Conservation (phyloP, 2,888 invertebrate genomes). For the Agapostemon virescens region DNA sequence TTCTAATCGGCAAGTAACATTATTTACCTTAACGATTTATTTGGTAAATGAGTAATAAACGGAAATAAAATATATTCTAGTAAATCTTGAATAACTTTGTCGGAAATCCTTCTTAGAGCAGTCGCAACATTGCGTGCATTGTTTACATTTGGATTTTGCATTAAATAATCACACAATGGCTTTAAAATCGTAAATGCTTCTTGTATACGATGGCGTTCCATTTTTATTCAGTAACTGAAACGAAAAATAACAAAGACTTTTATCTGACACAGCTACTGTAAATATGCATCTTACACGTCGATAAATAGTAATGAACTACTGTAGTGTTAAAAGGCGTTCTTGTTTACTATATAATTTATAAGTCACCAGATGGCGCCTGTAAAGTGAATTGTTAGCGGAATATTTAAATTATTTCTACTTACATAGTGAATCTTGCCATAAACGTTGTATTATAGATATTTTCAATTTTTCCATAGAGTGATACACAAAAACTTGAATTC, state of each 20-base stretch:
- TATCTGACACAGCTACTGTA: not conserved
- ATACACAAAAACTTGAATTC: too few relatives aligned
- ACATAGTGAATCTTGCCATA: too few relatives aligned
- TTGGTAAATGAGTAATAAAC: slow-evolving; percentile 77
- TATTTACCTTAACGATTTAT: slow-evolving; percentile 51
- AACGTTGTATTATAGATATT: too few relatives aligned
- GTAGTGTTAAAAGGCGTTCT: not conserved
- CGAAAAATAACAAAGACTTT: not conserved
- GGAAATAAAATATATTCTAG: slow-evolving; percentile 83
- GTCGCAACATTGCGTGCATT: slow-evolving; percentile 77
- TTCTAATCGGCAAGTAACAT: not conserved
- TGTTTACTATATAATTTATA: not conserved
- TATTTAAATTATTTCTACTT: not conserved
- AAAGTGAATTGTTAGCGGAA: not conserved
- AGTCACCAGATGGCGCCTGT: not conserved
- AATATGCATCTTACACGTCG: not conserved
- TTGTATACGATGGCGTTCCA: slow-evolving; percentile 63
- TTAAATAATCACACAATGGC: slow-evolving; percentile 82
- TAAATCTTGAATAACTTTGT: slow-evolving; percentile 81
- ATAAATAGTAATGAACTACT: too few relatives aligned
- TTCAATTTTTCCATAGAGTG: too few relatives aligned
- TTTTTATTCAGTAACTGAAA: slow-evolving; percentile 34
- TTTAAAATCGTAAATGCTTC: slow-evolving; percentile 79
- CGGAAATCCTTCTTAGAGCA: slow-evolving; percentile 78
- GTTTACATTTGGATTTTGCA: slow-evolving; percentile 80